Conservation (phyloP, 2,797 vertebrate species). For the Callimico goeldii region DNA sequence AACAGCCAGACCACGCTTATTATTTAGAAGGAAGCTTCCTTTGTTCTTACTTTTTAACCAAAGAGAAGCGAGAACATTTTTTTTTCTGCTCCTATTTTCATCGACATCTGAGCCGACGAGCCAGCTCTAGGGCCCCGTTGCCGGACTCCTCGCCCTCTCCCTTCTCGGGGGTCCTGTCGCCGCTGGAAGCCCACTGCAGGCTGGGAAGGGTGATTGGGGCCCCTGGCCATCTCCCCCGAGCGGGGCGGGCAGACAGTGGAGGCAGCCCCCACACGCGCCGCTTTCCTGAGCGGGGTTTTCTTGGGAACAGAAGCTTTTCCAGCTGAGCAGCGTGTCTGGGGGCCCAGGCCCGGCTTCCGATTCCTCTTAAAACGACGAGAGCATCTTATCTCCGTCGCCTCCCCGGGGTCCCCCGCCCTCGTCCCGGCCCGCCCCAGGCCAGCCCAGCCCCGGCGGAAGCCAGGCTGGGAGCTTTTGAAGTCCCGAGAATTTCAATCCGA, state of each 20-base stretch:
- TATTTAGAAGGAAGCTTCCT: constrained; percentile 23
- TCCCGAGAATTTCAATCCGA: constrained; percentile 66
- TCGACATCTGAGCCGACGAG: not conserved
- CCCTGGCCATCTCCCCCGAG: fast-evolving
- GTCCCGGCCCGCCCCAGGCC: not conserved
- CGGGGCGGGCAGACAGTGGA: not conserved
- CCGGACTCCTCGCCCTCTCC: not conserved
- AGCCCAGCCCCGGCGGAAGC: constrained; percentile 37
- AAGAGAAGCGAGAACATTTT: not conserved
- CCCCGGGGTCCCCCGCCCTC: not conserved
- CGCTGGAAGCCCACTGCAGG: not conserved
- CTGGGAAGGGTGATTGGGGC: not conserved
- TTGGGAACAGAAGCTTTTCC: not conserved
- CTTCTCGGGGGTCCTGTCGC: not conserved
- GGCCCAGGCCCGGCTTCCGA: constrained; percentile 13
- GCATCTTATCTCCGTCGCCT: constrained; percentile 56
- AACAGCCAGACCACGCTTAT: not conserved
- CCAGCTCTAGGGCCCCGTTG: not conserved
- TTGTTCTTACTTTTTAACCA: constrained; percentile 49
- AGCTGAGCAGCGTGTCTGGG: not conserved
- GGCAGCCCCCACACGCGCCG: not conserved
- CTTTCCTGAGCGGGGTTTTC: not conserved
- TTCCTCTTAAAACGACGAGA: constrained; percentile 39
- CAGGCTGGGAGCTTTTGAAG: constrained; percentile 70
- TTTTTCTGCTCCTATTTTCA: not conserved